Base-by-base conservation (phyloP, 2,888 invertebrate species). In the Drosophila meridiana region DNA sequence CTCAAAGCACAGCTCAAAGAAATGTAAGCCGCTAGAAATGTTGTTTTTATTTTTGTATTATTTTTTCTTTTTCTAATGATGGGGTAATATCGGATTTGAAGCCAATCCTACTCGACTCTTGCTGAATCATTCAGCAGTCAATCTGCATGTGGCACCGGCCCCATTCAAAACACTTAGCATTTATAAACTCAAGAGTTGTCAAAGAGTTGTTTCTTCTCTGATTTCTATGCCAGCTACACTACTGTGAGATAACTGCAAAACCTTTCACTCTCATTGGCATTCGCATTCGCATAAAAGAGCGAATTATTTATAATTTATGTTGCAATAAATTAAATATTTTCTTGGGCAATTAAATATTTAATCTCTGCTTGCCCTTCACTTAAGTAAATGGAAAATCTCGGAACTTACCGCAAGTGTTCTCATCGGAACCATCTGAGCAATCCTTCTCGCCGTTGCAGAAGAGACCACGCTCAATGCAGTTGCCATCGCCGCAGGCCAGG, bases 361-460 rank as follows among this genome's bases (percentile, higher is more conserved):
- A 14, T 20, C 36, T 36, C 11, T 6, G 42, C 42, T 7, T 26
- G 45, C 14, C 40, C n/a, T 47, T 48, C 14, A 8, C 4, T 30
- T 48, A n/a, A 48, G 4, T 26, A 26, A 43, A 26, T 7, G 3
- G 1, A 9, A 14, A 1, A 30, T 0, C n/a, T 11, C 5, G 30
- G 13, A 7, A 94, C 97, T 95, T 93, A 98, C 98, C 97, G 92
- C 98, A 98, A 92, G 96, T 95, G 92, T 97, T 98, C 93, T 98
- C 98, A 91, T 98, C 98, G 36, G 97, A 98, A 59, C 97, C 97
- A 90, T 98, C 98, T 2, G 94, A 92, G 91, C 98, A 98, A 93
- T 98, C 97, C 92, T 96, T 97, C 92, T 97, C 97, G 60, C 98
- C 97, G 94, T 98, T 98, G 93, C 98, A 98, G 96, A 98, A 98